Conservation (phyloP, 64 coral and sea anemone species). For the Acropora tenuis region DNA sequence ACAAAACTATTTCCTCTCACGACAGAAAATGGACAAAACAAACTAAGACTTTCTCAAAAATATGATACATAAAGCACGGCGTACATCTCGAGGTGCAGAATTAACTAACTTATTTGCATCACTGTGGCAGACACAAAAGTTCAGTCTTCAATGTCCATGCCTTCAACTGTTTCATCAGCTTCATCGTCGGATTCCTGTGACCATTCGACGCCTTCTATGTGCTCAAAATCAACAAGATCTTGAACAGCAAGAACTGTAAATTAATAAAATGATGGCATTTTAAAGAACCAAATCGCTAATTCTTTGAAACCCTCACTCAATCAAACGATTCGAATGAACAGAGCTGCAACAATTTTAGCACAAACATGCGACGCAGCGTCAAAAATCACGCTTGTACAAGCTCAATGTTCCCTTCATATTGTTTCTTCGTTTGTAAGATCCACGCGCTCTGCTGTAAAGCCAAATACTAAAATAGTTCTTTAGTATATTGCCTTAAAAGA, state of each 20-base stretch:
- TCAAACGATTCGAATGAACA: no score
- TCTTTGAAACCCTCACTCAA: no score
- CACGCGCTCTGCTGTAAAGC: no score
- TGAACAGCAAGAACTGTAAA: conserved; percentile 42
- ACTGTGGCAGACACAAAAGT: background rate
- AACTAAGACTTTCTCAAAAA: background rate
- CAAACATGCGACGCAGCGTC: no score
- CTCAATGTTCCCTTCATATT: no score
- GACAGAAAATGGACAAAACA: background rate
- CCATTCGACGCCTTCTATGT: conserved; percentile 47
- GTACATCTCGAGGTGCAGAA: background rate
- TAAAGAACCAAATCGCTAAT: no score
- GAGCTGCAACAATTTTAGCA: no score
- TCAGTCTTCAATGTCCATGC: conserved; percentile 58
- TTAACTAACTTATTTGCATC: background rate
- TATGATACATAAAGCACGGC: background rate
- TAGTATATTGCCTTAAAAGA: no score
- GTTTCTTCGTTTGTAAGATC: no score
- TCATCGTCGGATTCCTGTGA: conserved; percentile 41
- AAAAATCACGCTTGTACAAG: no score
- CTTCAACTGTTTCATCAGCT: conserved; percentile 45
- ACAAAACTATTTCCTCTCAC: no score
- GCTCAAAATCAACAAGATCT: conserved; percentile 67
- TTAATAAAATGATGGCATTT: background rate
- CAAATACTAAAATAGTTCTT: no score